Percentiles rank a stretch among this genome's conserved stretches.
These are phyloP conservation scores for Ornithoptera alexandrae DNA, from an alignment of 2,888 invertebrate species.

Conservation along the genomic window DNA sequence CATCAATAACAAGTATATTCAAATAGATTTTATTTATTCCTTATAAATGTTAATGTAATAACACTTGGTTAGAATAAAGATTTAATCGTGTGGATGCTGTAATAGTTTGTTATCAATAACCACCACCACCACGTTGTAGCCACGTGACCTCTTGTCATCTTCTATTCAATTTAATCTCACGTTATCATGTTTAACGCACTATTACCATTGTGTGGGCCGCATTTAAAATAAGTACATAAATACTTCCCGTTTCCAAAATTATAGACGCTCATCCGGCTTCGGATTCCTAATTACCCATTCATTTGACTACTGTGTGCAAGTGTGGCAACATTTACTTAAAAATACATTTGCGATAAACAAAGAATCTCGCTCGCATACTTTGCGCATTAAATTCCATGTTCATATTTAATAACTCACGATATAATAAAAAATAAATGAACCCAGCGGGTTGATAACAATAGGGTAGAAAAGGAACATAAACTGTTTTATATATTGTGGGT, in stretches of 20 bases:
- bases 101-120: too few species aligned
- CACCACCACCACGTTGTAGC: too few species aligned
- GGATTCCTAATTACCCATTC: constrained; percentile 41
- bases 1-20: too few species aligned
- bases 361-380: not conserved
- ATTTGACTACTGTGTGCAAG: constrained; percentile 6
- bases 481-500: too few species aligned
- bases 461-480: too few species aligned
- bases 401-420: not conserved
- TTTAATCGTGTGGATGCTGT: too few species aligned
- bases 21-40: too few species aligned
- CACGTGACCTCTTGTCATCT: constrained; percentile 1
- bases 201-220: constrained; percentile 26
- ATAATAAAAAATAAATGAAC: too few species aligned
- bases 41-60: too few species aligned
- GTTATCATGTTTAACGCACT: constrained; percentile 3
- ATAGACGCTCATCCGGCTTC: constrained; percentile 45
- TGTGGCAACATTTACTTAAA: constrained; percentile 9
- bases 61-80: too few species aligned
- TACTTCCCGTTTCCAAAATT: constrained; percentile 49
- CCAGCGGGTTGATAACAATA: too few species aligned
- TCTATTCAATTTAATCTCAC: constrained; percentile 6
- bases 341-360: constrained; percentile 18
- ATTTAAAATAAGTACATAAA: constrained; percentile 35
- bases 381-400: not conserved